Base-by-base conservation (phyloP, 2,888 invertebrate species). In the Allophyes oxyacanthae region DNA sequence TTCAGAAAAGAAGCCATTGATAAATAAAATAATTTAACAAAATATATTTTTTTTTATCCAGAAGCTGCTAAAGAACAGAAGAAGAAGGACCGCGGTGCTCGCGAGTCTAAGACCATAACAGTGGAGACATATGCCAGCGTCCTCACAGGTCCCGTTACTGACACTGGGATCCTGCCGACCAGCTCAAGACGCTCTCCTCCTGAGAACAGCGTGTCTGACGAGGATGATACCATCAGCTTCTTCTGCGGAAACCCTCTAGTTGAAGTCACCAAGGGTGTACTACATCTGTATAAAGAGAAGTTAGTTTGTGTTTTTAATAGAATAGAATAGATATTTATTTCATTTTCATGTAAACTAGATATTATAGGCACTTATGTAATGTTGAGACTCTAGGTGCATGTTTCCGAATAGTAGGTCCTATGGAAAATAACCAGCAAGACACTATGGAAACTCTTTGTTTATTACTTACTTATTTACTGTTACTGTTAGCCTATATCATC, bases 271-370 rank as follows among this genome's bases (percentile, higher is more conserved):
- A 98, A 98, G 87, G 99, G 99, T 34, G 97, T 99, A 42, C 94
- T 99, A 56, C 99, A 99, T 95, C 94, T 99, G 14, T 99, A 98
- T 87, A 99, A 99, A 87, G 99, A 99, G 88, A 98, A 99, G 99
- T 99, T 91, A 91, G 95, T 91, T 46, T 20, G 11, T 42, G n/a
- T n/a, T n/a, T n/a, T n/a, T n/a, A n/a, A n/a, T n/a, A n/a, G n/a
- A n/a, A n/a, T n/a, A n/a, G n/a, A n/a, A n/a, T n/a, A n/a, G n/a
- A n/a, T n/a, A n/a, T n/a, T n/a, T 9, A 3, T 41, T 8, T 11
- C 4, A 5, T 11, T n/a, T n/a, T n/a, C n/a, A n/a, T n/a, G n/a
- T n/a, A n/a, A n/a, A n/a, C n/a, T n/a, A n/a, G n/a, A n/a, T n/a
- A n/a, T n/a, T n/a, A n/a, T n/a, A n/a, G n/a, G n/a, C n/a, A n/a